Evolutionary conservation across 2,797 vertebrate genomes (phyloP), one percentile per base, ranked within the genome.

Genomic region (Pseudopleuronectes americanus): DNA sequence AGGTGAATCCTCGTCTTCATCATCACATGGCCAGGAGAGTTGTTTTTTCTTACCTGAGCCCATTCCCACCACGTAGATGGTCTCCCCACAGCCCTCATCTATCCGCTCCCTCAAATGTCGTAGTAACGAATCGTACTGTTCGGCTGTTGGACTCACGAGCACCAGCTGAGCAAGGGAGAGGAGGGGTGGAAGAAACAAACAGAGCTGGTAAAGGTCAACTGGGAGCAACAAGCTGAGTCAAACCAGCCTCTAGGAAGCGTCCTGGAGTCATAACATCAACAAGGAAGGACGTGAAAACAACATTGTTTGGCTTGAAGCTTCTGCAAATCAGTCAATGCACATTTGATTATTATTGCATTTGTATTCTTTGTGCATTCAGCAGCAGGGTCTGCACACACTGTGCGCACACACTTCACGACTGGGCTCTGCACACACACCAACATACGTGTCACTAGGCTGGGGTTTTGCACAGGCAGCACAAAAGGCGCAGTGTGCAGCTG

Each of bases 11-110:
- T 21, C n/a, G 0, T 38, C 36, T 38, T 38, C 36, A 59, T 52
- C 17, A 3, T 41, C 1, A 55, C 45, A 0, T 21, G 43, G 2
- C 1, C 1, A 49, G 2, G 2, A 14, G 10, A 26, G 54, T 21
- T n/a, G 14, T 7, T n/a, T 1, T 3, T 8, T 31, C 95, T 94
- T 91, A 97, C 97, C 97, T 92, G 97, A 97, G 74, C 97, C 97
- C 92, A 97, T 95, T 51, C 97, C 97, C 68, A 98, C 95, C 82
- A 98, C 96, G 87, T 96, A 98, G 89, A 99, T 98, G 8, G 97
- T 98, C 89, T 99, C 97, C 76, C 97, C 97, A 13, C 96, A 96
- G 53, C 97, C 96, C 71, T 98, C 97, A 53, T 97, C 96, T 85
- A 98, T 96, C 43, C 94, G 94, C 68, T 97, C 96, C 76, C 95